phyloP scores from a whole-genome alignment of 2,113 vertebrate genomes.

The Ramphastos sulfuratus region DNA sequence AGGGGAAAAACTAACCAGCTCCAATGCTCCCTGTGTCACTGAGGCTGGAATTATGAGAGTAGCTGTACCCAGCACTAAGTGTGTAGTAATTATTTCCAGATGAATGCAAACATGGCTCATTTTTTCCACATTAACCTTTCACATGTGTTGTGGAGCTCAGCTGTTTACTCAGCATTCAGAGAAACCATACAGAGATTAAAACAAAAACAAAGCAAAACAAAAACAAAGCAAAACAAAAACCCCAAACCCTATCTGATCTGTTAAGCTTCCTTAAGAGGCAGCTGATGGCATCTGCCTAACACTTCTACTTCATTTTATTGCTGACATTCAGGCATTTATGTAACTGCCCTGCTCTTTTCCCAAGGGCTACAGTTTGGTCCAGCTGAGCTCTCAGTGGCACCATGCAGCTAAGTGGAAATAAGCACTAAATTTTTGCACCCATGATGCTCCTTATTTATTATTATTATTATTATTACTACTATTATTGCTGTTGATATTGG shows the following conservation, averaged over 20 bases:
- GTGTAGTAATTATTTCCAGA: not conserved
- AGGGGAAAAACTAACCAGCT: not conserved
- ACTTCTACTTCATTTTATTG: not conserved
- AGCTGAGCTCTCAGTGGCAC: not conserved
- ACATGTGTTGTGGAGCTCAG: not conserved
- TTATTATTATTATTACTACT: too few relatives aligned
- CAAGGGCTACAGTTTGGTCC: not conserved
- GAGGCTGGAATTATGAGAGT: not conserved
- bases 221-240: too few relatives aligned
- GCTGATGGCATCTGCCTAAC: not conserved
- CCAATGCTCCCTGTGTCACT: not conserved
- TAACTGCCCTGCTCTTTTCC: not conserved
- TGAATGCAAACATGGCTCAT: not conserved
- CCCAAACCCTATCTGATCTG: not conserved
- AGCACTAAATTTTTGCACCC: too few relatives aligned
- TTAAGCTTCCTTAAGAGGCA: conserved; percentile 9
- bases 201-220: too few relatives aligned
- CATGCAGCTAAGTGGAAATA: too few relatives aligned
- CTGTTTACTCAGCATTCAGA: not conserved
- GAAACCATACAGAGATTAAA: not conserved
- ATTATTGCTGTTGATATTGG: too few relatives aligned
- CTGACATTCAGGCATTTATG: not conserved
- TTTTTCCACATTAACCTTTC: not conserved
- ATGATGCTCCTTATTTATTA: too few relatives aligned
- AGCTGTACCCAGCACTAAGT: not conserved